Evolutionary conservation across 37 sponge, comb jelly and placozoan genomes (phyloP), one percentile per base, ranked within the genome.

Genomic region (Dysidea cf. avara): DNA sequence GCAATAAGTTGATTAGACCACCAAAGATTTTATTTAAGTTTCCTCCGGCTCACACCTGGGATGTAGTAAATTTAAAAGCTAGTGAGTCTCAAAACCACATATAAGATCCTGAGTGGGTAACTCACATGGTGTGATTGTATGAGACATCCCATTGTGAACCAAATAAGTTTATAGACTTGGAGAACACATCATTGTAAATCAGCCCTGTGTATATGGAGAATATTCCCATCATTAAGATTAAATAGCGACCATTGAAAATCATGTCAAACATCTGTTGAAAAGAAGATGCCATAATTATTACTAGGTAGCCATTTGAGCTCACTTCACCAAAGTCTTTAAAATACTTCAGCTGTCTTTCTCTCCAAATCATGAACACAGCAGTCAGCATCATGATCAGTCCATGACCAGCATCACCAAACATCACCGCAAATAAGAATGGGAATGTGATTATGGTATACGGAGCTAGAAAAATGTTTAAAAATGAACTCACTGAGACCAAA

Each of bases 381-480:
- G 78, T 72, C 4, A 92, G 61, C 22, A 59, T 49, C 88, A 92
- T 87, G 28, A 92, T 30, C 18, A 87, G 53, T 1, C 93, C 93
- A 59, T 92, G 93, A 21, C 88, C 93, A 43, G 74, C 77, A 75
- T 92, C 93, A 54, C 93, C 93, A 71, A 92, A 92, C 93, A 92
- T 92, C 53, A 92, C 82, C 71, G 86, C 93, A 69, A 92, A 92
- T 46, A 92, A 71, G 71, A 92, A 92, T 0, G 93, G 93, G 59
- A 92, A 92, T 18, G 93, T 83, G 51, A 92, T 84, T 33, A 92
- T 61, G 7, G 88, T 71, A 56, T 89, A 92, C n/a, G 78, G 88
- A 33, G 88, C 93, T 87, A 68, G 9, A 29, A 28, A 21, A 70
- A 48, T 26, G 26, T 30, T 5, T 28, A 2, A 26, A 26, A 16